Base-by-base conservation (phyloP, 2,113 vertebrate genomes). In the Castor canadensis region DNA sequence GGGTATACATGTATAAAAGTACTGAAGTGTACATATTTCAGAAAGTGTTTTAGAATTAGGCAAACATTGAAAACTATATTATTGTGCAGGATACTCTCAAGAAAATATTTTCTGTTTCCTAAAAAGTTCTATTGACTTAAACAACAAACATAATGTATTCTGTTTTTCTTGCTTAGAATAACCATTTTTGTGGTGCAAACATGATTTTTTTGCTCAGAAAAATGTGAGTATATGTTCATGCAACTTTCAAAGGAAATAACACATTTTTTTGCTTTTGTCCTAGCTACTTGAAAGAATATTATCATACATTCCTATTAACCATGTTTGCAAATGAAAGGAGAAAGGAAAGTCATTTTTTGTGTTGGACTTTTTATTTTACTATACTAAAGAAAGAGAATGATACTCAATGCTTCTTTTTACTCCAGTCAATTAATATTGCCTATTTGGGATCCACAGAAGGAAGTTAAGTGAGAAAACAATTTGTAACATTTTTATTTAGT, bases 161-260 rank as follows among this genome's bases (percentile, higher is more conserved):
- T 76, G 35, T 79, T 95, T 85, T 80, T 62, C 17, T 90, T 91
- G 11, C 38, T 93, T 93, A 75, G 13, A 91, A 72, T 82, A 91
- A 66, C 3, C 19, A 73, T 91, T 92, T 93, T 87, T 94, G n/a
- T 52, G 22, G 12, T 76, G 35, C 43, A 95, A 32, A 71, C 4
- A 52, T 30, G 28, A 83, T 83, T 92, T 32, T n/a, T 94, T 94
- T 94, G 40, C 15, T 85, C 7, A 69, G 71, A 84, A 91, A 24
- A 91, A 85, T 54, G 82, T 20, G 22, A 93, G 26, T 64, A 95
- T 69, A 45, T 92, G 28, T 75, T 87, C 26, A 94, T 35, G 72
- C 28, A 96, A 58, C 32, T 87, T 94, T 89, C 69, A 94, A 95
- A 90, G 58, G 11, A 92, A 90, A 71, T 28, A 64, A 84, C 28